phyloP scores from a whole-genome alignment of 2,113 vertebrate genomes.

The Microcebus murinus region DNA sequence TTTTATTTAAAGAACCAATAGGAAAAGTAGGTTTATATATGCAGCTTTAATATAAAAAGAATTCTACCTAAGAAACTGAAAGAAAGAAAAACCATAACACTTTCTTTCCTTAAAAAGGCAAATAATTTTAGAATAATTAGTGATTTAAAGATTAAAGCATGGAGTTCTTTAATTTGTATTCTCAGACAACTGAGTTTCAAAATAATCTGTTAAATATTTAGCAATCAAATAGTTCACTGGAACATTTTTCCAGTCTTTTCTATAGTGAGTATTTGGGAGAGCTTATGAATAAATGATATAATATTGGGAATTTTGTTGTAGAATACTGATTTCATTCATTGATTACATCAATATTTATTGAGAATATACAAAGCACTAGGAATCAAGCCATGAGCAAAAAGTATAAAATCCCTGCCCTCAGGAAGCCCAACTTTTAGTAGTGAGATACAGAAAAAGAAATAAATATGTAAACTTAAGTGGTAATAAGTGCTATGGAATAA shows the following conservation, averaged over 20 bases:
- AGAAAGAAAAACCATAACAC: neutral
- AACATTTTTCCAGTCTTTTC: neutral
- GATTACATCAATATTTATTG: neutral
- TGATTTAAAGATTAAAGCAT: conserved; percentile 1
- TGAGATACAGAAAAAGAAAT: neutral
- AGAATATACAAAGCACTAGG: neutral
- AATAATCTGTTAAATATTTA: neutral
- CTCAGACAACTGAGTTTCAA: conserved; percentile 4
- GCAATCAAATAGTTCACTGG: neutral
- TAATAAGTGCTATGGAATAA: neutral
- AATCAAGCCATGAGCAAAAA: neutral
- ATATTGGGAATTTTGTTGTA: neutral
- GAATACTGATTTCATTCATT: neutral
- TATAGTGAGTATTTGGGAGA: neutral
- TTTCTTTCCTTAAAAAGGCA: neutral
- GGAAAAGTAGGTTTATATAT: neutral
- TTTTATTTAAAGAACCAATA: neutral
- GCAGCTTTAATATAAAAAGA: neutral
- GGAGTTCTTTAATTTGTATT: neutral
- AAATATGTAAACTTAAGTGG: neutral
- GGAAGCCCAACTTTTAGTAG: neutral
- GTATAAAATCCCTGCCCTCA: neutral
- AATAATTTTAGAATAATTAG: neutral
- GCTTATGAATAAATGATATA: neutral
- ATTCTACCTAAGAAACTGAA: neutral